Percentiles rank a stretch among this genome's conserved stretches.
phyloP scores from a whole-genome alignment of 2,888 invertebrate species.

The Diarsia rubi region DNA sequence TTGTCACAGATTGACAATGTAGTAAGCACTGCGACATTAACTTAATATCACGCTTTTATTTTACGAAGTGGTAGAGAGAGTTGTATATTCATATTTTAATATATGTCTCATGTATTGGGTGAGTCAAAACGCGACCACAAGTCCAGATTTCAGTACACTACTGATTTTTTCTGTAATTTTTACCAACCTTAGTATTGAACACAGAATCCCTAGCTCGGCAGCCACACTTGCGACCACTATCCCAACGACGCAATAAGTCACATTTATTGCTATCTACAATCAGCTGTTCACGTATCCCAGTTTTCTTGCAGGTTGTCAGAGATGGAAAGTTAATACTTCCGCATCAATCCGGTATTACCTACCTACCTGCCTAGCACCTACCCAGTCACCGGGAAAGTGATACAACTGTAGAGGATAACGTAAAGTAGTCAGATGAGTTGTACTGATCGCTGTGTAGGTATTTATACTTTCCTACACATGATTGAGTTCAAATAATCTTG shows the following conservation, averaged over 20 bases:
- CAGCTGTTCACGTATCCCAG: constrained; percentile 20
- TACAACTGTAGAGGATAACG: neutral
- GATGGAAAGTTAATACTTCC: constrained; percentile 29
- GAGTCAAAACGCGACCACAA: no score
- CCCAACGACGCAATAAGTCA: neutral
- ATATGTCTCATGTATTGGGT: no score
- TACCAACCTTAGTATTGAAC: neutral
- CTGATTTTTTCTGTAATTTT: neutral
- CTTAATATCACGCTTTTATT: neutral
- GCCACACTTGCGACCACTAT: neutral
- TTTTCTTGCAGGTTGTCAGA: constrained; percentile 21
- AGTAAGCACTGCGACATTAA: neutral
- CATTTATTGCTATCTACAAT: constrained; percentile 14
- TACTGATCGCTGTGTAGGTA: no score
- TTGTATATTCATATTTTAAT: neutral
- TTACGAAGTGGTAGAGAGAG: neutral
- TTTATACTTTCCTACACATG: no score
- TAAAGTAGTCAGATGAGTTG: neutral
- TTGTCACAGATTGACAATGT: neutral
- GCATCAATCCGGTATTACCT: constrained; percentile 11
- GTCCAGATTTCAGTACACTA: neutral
- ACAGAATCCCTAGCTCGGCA: neutral
- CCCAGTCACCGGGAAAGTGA: constrained; percentile 4
- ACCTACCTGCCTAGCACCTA: neutral
- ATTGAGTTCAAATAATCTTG: no score